phyloP scores from a whole-genome alignment of 2,888 invertebrate genomes.

The Seira ritae region DNA sequence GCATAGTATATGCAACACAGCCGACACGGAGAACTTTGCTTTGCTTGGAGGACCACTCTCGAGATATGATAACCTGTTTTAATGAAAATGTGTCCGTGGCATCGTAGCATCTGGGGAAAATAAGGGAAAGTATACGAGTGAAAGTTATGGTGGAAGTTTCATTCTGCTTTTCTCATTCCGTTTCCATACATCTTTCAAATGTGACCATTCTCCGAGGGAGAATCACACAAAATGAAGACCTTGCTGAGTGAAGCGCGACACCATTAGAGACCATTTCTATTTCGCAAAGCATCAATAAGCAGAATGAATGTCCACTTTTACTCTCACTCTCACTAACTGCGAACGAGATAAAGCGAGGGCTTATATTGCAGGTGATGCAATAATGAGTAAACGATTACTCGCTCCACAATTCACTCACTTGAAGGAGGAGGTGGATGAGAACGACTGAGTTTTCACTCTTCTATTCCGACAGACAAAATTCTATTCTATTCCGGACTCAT shows the following conservation, averaged over 20 bases:
- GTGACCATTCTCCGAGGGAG: conserved; percentile 41
- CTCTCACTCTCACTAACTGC: conserved; percentile 51
- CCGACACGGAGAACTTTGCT: too few species aligned
- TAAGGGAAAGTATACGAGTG: background rate
- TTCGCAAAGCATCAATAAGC: conserved; percentile 45
- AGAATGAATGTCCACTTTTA: conserved; percentile 54
- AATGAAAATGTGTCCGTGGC: conserved; percentile 47
- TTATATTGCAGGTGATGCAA: conserved; percentile 62
- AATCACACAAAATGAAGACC: conserved; percentile 48
- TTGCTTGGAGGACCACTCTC: background rate
- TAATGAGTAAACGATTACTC: conserved; percentile 62
- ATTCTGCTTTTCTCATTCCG: conserved; percentile 20
- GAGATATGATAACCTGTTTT: conserved; percentile 52
- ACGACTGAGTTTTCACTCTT: conserved; percentile 38
- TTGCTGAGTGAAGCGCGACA: conserved; percentile 61
- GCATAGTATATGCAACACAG: too few species aligned
- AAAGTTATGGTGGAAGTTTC: background rate
- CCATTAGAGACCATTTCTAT: conserved; percentile 46
- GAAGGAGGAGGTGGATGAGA: conserved; percentile 40
- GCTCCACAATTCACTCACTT: conserved; percentile 48
- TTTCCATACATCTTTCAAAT: conserved; percentile 54
- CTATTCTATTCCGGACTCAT: too few species aligned
- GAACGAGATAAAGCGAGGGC: conserved; percentile 41
- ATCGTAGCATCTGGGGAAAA: background rate
- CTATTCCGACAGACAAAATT: conserved; percentile 23